These are phyloP conservation scores for Musca domestica DNA, from an alignment of 1,140 invertebrate species.

Conservation along the genomic window DNA sequence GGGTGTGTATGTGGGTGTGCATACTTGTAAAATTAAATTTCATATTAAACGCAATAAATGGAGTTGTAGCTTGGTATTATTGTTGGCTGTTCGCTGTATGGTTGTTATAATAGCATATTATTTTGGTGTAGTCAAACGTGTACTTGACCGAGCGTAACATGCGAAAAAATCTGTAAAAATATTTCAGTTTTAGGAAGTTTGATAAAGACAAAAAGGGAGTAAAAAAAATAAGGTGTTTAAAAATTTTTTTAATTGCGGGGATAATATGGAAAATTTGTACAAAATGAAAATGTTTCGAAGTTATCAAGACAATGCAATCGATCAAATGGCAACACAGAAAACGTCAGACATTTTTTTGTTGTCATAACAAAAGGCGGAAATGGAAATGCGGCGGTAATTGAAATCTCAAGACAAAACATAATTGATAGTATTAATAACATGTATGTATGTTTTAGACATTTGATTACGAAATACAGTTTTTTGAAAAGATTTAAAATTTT, in stretches of 20 bases:
- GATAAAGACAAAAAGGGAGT: too few species aligned
- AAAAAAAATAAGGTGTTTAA: not conserved
- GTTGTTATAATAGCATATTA: slow-evolving; percentile 12
- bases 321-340: too few species aligned
- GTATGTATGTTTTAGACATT: too few species aligned
- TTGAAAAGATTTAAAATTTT: too few species aligned
- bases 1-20: not conserved
- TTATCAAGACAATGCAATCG: too few species aligned
- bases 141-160: slow-evolving; percentile 37
- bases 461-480: too few species aligned
- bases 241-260: not conserved
- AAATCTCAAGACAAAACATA: too few species aligned
- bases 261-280: not conserved
- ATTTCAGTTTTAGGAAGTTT: not conserved
- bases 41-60: not conserved
- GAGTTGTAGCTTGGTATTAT: slow-evolving; percentile 7
- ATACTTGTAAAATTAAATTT: not conserved
- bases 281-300: not conserved
- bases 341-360: too few species aligned
- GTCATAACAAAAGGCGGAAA: too few species aligned
- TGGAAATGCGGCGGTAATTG: too few species aligned
- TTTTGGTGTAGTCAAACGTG: slow-evolving; percentile 24
- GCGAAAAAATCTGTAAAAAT: slow-evolving; percentile 42
- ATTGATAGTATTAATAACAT: too few species aligned
- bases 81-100: not conserved